These are phyloP conservation scores for Melanotaenia boesemani DNA, from an alignment of 2,797 vertebrate species.

Conservation along the genomic window DNA sequence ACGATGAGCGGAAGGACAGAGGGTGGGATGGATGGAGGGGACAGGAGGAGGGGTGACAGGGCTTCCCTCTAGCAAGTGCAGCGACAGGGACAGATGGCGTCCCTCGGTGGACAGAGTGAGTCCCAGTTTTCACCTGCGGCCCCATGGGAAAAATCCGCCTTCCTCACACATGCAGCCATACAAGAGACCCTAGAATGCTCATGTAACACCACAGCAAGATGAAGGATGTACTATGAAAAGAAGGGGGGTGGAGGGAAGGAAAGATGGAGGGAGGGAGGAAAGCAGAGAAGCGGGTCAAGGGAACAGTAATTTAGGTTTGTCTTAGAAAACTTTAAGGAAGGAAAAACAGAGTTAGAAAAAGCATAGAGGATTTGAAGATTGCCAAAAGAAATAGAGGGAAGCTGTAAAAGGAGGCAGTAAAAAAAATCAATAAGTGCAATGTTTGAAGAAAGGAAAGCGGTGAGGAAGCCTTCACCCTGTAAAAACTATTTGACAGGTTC, in stretches of 20 bases:
- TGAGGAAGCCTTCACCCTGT: conserved; percentile 71
- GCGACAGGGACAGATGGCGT: conserved; percentile 85
- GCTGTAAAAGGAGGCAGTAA: conserved; percentile 60
- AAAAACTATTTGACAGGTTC: conserved; percentile 79
- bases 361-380: conserved; percentile 67
- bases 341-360: conserved; percentile 59
- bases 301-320: conserved; percentile 58
- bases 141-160: conserved; percentile 85
- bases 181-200: conserved; percentile 78
- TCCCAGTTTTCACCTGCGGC: conserved; percentile 88
- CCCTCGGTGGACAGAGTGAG: conserved; percentile 79
- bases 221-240: conserved; percentile 67
- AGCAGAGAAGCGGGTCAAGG: conserved; percentile 70
- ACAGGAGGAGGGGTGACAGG: conserved; percentile 69
- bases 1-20: conserved; percentile 71
- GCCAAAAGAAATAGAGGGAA: conserved; percentile 63
- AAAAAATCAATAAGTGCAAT: conserved; percentile 77
- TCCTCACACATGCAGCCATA: conserved; percentile 80
- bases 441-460: conserved; percentile 73
- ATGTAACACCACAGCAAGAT: conserved; percentile 70
- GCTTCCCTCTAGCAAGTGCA: conserved; percentile 78
- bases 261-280: conserved; percentile 35
- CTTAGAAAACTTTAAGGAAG: conserved; percentile 66
- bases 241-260: conserved; percentile 30
- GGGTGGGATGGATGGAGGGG: conserved; percentile 72